A percentile compares a stretch with the other conserved stretches of the same genome.
Conservation (phyloP, 1,140 invertebrate species). For the Bombus terrestris region DNA sequence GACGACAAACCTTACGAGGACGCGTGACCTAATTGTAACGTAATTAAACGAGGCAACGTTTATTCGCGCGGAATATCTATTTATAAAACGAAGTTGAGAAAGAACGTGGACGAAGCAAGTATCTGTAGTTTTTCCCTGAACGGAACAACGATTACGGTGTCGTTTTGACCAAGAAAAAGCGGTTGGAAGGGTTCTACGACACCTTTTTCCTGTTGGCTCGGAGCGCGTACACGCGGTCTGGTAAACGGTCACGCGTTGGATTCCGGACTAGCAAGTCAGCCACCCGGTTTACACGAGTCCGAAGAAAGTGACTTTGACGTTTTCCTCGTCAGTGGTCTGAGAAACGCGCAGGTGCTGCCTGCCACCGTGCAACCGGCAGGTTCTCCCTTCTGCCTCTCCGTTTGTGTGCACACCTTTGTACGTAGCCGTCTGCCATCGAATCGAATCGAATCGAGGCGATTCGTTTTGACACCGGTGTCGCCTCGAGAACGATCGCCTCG, state of each 20-base stretch:
- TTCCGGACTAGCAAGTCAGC: conserved; percentile 19
- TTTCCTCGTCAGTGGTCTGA: conserved; percentile 40
- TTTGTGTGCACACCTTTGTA: not conserved
- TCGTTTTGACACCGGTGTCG: conserved; percentile 35
- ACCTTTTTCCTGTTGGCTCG: not conserved
- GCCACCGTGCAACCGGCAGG: not conserved
- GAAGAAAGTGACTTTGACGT: conserved; percentile 47
- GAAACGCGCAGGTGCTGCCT: conserved; percentile 50
- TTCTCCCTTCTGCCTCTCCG: not conserved
- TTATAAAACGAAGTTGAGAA: no score
- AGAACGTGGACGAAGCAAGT: no score
- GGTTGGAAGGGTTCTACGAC: not conserved
- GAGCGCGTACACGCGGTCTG: no score
- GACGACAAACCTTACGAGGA: no score
- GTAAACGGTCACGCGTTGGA: conserved; percentile 30
- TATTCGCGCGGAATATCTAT: no score
- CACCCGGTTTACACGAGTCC: conserved; percentile 23
- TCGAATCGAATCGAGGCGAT: conserved; percentile 9
- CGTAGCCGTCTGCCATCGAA: not conserved
- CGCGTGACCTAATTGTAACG: no score
- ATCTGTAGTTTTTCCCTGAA: not conserved
- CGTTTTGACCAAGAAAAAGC: not conserved
- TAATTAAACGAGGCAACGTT: no score
- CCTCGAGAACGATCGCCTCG: not conserved
- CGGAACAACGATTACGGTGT: not conserved